These are phyloP conservation scores for Scaptodrosophila latifasciaeformis DNA, from an alignment of 2,888 invertebrate genomes.

Conservation along the genomic window DNA sequence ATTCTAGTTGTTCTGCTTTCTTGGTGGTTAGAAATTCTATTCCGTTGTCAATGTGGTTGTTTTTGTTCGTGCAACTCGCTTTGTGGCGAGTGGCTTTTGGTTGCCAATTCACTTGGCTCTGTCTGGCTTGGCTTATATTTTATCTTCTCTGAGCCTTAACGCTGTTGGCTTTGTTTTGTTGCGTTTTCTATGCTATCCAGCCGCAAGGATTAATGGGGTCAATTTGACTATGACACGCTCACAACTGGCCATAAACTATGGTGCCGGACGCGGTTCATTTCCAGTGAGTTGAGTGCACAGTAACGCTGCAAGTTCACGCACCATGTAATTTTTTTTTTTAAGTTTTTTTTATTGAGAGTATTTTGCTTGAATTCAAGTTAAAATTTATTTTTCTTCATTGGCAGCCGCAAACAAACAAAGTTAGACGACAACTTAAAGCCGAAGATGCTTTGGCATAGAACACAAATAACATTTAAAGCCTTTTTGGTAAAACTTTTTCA, in stretches of 20 bases:
- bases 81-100: not conserved
- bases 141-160: no score
- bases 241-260: conserved; percentile 40
- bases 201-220: conserved; percentile 64
- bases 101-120: not conserved
- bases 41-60: not conserved
- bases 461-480: conserved; percentile 10
- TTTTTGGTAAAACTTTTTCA: no score
- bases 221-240: conserved; percentile 66
- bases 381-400: not conserved
- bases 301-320: no score
- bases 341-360: no score
- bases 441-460: conserved; percentile 1
- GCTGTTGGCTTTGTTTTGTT: conserved; percentile 25
- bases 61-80: not conserved
- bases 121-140: conserved; percentile 27
- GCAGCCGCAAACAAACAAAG: conserved; percentile 19
- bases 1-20: no score
- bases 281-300: conserved; percentile 29
- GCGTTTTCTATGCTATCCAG: conserved; percentile 21
- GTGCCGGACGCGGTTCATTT: conserved; percentile 41
- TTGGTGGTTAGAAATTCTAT: no score
- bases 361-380: no score
- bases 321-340: no score
- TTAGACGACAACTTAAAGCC: conserved; percentile 46